Evolutionary conservation across 2,797 vertebrate genomes (phyloP).

Genomic region (Columba guinea): DNA sequence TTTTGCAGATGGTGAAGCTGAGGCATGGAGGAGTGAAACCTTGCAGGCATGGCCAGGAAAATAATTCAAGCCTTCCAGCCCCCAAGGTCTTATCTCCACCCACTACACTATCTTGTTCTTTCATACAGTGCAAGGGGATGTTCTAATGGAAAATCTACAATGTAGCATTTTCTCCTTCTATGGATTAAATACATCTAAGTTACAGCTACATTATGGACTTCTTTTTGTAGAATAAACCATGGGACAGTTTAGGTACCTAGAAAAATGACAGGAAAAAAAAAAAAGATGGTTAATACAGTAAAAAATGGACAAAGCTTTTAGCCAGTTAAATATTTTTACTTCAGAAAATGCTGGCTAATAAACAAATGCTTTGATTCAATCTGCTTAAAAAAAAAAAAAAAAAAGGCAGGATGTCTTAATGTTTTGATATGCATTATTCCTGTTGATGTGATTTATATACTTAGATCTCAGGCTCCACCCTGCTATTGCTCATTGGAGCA

Average conservation of each 20-base stretch:
- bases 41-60: not conserved
- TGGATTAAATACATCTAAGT: not conserved
- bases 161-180: not conserved
- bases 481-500: not conserved
- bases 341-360: not conserved
- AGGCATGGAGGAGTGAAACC: not conserved
- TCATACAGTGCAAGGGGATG: not conserved
- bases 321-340: not conserved
- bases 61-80: not conserved
- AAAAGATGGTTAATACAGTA: not conserved
- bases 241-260: not conserved
- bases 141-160: not conserved
- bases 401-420: not conserved
- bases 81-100: not conserved
- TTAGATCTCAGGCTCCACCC: not conserved
- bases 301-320: not conserved
- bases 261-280: rapidly evolving
- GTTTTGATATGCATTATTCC: not conserved
- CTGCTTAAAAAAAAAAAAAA: not conserved
- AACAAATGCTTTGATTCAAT: not conserved
- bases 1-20: slow-evolving; percentile 11
- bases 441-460: not conserved
- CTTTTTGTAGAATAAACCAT: not conserved
- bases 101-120: not conserved
- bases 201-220: not conserved